These are phyloP conservation scores for Drosophila neoperkinsi DNA, from an alignment of 2,888 invertebrate species.

Conservation along the genomic window DNA sequence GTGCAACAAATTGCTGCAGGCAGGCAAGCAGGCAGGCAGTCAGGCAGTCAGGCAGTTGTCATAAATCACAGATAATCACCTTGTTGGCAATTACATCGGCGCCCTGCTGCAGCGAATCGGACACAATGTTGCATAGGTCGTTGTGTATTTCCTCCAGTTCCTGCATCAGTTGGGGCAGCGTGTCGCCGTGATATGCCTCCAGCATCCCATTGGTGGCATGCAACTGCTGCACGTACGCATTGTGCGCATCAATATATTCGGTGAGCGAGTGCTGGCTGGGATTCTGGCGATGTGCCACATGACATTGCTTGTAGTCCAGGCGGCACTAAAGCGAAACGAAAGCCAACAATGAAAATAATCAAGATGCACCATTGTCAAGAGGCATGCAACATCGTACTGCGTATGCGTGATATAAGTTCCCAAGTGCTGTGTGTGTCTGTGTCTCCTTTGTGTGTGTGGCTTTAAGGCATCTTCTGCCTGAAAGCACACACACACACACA, in stretches of 20 bases:
- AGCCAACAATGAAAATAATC: constrained; percentile 12
- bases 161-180: constrained; percentile 94
- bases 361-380: constrained; percentile 16
- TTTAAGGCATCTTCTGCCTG: neutral
- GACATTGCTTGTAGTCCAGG: constrained; percentile 94
- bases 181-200: constrained; percentile 94
- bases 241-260: constrained; percentile 95
- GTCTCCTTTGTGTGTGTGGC: neutral
- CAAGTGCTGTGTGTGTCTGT: neutral
- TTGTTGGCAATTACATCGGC: constrained; percentile 93
- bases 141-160: constrained; percentile 97
- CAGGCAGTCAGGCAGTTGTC: constrained; percentile 6
- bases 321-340: constrained; percentile 88
- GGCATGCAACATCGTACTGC: constrained; percentile 26
- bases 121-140: constrained; percentile 94
- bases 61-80: constrained; percentile 86
- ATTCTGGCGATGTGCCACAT: constrained; percentile 91
- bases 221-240: constrained; percentile 96
- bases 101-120: constrained; percentile 95
- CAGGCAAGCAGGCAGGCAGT: neutral
- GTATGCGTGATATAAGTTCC: constrained; percentile 30
- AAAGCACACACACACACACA: constrained; percentile 6
- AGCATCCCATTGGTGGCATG: constrained; percentile 97
- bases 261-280: constrained; percentile 90
- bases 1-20: constrained; percentile 58